Evolutionary conservation across 1,140 invertebrate species (phyloP), one percentile per base, ranked within the genome.

Genomic region (Aphelinus certus): DNA sequence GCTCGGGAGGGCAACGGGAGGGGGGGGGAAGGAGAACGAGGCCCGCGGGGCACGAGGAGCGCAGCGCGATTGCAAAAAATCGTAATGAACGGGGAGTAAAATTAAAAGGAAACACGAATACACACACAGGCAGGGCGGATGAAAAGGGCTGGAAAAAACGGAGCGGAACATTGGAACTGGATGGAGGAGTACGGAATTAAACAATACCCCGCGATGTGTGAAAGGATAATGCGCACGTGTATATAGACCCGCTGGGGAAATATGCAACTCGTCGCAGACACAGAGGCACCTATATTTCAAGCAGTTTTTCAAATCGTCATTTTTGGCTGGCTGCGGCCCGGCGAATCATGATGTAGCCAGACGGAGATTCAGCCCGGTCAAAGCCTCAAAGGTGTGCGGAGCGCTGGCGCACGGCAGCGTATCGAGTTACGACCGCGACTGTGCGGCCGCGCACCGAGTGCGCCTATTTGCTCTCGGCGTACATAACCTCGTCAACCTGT

Each of bases 1-100:
- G 7, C 26, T 26, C 10, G n/a, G 9, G 64, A 7, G n/a, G 7
- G 26, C 3, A n/a, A 26, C 7, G 26, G 47, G 7, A 5, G n/a
- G 47, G 43, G 46, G 42, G 62, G 43, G 10, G 62, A 49, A 46
- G 26, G 56, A 10, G 10, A 62, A 71, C 47, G 26, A 62, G 7
- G 5, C n/a, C 2, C 2, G 47, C 43, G 10, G 10, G 7, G 46
- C n/a, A 58, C 46, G 66, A 48, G 43, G 61, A 51, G n/a, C 9
- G 43, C 51, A 53, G 49, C 49, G 45, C 7, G 45, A 73, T 67
- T 73, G 51, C 47, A 68, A 62, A 73, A 71, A 73, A 66, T 73
- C 1, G 7, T 49, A 58, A 58, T 43, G 26, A 57, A 49, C 46
- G 55, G 9, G 3, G 57, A 58, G 46, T 49, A 61, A 51, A 65